Conservation (phyloP, 2,888 invertebrate species). For the Ecliptopera silaceata region DNA sequence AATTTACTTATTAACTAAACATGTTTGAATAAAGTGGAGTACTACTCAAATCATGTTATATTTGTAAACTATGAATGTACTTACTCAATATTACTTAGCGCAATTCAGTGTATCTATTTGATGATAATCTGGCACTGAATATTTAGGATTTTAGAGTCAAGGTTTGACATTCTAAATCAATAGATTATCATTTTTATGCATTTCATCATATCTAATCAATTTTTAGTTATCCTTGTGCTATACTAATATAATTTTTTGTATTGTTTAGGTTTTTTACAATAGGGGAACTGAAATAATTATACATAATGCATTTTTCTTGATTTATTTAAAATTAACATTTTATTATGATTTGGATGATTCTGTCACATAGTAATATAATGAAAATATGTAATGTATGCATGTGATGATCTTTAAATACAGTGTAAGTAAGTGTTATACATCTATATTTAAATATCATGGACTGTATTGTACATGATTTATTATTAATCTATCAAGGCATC, state of each 20-base stretch:
- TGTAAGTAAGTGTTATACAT: too few relatives aligned
- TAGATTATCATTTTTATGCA: constrained; percentile 1
- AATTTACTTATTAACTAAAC: too few relatives aligned
- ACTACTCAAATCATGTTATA: background rate
- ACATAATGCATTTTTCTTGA: background rate
- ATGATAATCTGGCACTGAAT: constrained; percentile 14
- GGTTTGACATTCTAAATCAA: constrained; percentile 2
- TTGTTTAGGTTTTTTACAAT: background rate
- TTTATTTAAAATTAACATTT: background rate
- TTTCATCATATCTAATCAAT: constrained; percentile 3
- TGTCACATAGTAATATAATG: too few relatives aligned
- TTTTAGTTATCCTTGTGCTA: background rate
- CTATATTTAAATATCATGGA: too few relatives aligned
- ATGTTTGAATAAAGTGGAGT: background rate
- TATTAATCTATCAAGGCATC: too few relatives aligned
- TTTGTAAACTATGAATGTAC: constrained; percentile 1
- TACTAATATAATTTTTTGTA: background rate
- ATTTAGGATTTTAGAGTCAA: constrained; percentile 4
- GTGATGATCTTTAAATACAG: too few relatives aligned
- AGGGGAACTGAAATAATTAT: constrained; percentile 1
- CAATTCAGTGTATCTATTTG: constrained; percentile 2
- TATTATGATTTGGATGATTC: background rate
- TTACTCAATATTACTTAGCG: constrained; percentile 3
- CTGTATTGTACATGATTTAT: too few relatives aligned
- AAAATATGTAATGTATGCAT: too few relatives aligned